Base-by-base conservation (phyloP, 2,113 vertebrate species). In the Rhinopomastus cyanomelas region DNA sequence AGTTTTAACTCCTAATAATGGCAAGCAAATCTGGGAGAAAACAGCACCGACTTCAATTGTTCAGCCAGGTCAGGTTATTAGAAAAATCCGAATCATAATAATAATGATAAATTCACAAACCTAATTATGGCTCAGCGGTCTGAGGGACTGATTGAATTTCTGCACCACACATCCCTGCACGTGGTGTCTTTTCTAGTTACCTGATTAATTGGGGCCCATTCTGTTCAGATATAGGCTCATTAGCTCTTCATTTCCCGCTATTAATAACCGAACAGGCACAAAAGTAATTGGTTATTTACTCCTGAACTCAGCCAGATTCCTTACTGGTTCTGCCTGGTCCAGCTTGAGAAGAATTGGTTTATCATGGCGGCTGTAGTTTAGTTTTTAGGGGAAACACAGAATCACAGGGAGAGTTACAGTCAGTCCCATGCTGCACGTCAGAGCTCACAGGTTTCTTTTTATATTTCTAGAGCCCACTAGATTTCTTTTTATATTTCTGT, bases 21-120 rank as follows among this genome's bases (percentile, higher is more conserved):
- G 69, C 83, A 92, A 62, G 37, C 29, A 88, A 94, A 66, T 73
- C 52, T 77, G 74, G 84, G 84, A 74, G 55, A 91, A 88, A 91
- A 92, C 52, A 81, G 14, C 23, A 53, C 51, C 69, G 61, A 64
- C 14, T 94, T 88, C 66, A 72, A 75, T 72, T 77, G 52, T 72
- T 86, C 51, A 60, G 32, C 9, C 66, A 78, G 80, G 88, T 91
- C n/a, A 61, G 76, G 39, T 32, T 68, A 68, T 51, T 72, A 27
- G 59, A 75, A 78, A 78, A 61, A 76, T 29, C 20, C 20, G 4
- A 23, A n/a, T 22, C 29, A 8, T 17, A 34, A 42, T 42, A 11
- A 42, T 42, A 11, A 42, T 42, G 39, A 42, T 42, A 42, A 4
- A 60, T 73, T 65, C 65, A 81, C 25, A n/a, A 75, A 91, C 84